Evolutionary conservation across 1,140 invertebrate genomes (phyloP), one percentile per base, ranked within the genome.

Genomic region (Drosophila elegans): DNA sequence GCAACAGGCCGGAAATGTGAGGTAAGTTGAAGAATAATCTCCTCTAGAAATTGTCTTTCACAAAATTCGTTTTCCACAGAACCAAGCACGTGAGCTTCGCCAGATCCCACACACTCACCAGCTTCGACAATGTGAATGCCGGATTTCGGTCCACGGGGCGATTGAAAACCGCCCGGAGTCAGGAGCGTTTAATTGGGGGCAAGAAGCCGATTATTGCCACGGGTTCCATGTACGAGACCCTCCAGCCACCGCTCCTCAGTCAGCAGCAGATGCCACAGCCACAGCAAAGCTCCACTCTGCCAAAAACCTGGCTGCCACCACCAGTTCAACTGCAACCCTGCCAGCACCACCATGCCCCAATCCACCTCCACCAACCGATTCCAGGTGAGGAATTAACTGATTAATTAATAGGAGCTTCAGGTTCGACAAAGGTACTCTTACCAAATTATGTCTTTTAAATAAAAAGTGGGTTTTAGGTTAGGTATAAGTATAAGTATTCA

Each of bases 71-170:
- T 71, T 53, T 91, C 27, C 46, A 0, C 93, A 96, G 95, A 92
- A 95, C 95, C 69, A 98, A 98, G 92, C 97, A 98, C 92, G 97
- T 98, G 34, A 98, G 97, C 84, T 98, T 98, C 88, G 97, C 97
- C 16, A 94, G 96, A 34, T 97, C 96, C 1, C 96, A 97, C 77
- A 97, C 96, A 0, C 90, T 97, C 53, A 96, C 96, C 4, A 97
- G 96, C 2, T 97, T 97, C 78, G 96, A 97, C 60, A 95, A 96
- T 92, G 93, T 95, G 72, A 93, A 94, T 29, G 93, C 93, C 4
- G 93, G 93, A 77, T 54, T 90, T 42, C 74, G 92, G 93, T 94
- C 84, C 78, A 94, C 80, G 84, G 93, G 86, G 77, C 85, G 93
- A 11, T 83, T 92, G 63, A 93, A 91, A 32, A 91, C 92, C 53